A percentile compares a stretch with the other conserved stretches of the same genome.
Conservation (phyloP, 2,888 invertebrate genomes). For the Drosophila kanekoi region DNA sequence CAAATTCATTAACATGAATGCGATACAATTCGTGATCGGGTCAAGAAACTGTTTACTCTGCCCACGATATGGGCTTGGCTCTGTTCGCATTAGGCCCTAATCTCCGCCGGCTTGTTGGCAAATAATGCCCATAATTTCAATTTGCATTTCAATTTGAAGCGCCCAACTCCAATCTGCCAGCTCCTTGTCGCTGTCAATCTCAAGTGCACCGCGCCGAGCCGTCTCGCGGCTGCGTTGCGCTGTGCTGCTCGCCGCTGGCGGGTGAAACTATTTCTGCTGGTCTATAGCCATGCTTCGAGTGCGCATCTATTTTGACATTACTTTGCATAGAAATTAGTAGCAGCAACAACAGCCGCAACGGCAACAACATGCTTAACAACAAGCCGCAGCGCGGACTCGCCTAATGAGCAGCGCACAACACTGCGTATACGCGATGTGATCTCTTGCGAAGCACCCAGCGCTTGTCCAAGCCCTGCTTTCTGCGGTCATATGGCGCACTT, state of each 20-base stretch:
- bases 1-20: conserved; percentile 48
- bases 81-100: conserved; percentile 14
- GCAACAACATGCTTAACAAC: conserved; percentile 12
- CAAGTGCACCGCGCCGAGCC: conserved; percentile 51
- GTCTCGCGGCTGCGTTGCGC: conserved; percentile 50
- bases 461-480: conserved; percentile 44
- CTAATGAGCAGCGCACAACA: conserved; percentile 67
- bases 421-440: conserved; percentile 61
- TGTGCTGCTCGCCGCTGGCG: conserved; percentile 17
- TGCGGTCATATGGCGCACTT: conserved; percentile 56
- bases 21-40: conserved; percentile 58
- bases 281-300: conserved; percentile 21
- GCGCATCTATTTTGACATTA: conserved; percentile 52
- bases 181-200: conserved; percentile 42
- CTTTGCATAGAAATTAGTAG: conserved; percentile 48
- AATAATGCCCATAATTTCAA: conserved; percentile 39
- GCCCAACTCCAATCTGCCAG: conserved; percentile 1
- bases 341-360: conserved; percentile 28
- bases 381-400: conserved; percentile 33
- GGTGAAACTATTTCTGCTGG: conserved; percentile 40
- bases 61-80: conserved; percentile 12
- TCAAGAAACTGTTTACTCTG: conserved; percentile 46
- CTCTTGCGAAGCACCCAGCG: conserved; percentile 26
- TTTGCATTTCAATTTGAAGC: conserved; percentile 41
- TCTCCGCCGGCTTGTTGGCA: conserved; percentile 20